Base-by-base conservation (phyloP, 1,140 invertebrate species). In the Zaprionus vittiger region DNA sequence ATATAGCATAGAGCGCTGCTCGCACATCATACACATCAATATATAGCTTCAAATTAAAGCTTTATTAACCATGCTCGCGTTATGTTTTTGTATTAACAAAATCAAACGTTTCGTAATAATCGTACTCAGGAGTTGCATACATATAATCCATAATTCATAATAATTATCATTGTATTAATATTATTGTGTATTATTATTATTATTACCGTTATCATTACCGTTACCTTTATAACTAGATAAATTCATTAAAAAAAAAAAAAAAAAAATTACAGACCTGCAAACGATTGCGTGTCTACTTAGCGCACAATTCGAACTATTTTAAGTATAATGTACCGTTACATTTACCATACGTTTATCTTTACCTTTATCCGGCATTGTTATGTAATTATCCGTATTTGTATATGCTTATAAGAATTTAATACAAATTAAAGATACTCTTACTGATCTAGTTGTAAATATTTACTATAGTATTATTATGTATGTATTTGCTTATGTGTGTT, bases 31-130 rank as follows among this genome's bases (percentile, higher is more conserved):
- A 79, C 81, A 84, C 84, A 89, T 73, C 71, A 65, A 80, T 90
- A 81, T 84, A 85, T 91, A 92, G 91, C 89, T 92, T 91, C 84
- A 92, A 92, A 92, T 92, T 92, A 92, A 92, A 92, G 91, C 91
- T 92, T 92, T 92, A 91, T 92, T 92, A 92, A 92, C 91, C 91
- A 92, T 92, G 91, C 91, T 92, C 87, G 91, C 87, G 82, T 86
- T 91, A 85, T 80, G 69, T 86, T 91, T 86, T 91, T 77, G 82
- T 91, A 86, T 91, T 83, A 91, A 90, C 85, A 90, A 90, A 90
- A 90, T 90, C 73, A 90, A 90, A 90, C 85, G 85, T 81, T 89
- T 61, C 81, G 67, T 90, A 86, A 85, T 85, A 85, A 85, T 86
- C 82, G 83, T 86, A 85, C 78, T 75, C 79, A 90, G 79, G 89